Base-by-base conservation (phyloP, 2,797 vertebrate species). In the Enteromius paludinosus region DNA sequence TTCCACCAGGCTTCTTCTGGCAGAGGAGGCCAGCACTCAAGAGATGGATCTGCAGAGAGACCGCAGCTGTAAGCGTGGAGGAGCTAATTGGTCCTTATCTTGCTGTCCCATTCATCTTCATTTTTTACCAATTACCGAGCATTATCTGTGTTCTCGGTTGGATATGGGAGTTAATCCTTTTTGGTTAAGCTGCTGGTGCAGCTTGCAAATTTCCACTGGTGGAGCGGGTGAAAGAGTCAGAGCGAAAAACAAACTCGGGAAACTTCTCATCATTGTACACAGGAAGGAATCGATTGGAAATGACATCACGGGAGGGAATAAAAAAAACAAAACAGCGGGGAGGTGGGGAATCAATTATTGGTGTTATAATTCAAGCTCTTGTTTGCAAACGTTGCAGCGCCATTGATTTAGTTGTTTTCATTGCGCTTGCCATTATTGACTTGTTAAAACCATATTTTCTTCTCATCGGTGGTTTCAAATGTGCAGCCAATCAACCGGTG, bases 41-140 rank as follows among this genome's bases (percentile, higher is more conserved):
- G 97, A 99, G 97, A 98, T 96, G 93, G 95, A 96, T 95, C 96
- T 92, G 96, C 95, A 97, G 97, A 96, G 96, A 97, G 97, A 98
- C 97, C 97, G 96, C 98, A 99, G 98, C 98, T 99, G 98, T 99
- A 98, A 97, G 96, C 97, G 96, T 96, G 96, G 96, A 98, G 97
- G 96, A 99, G 97, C 97, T 99, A 99, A 99, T 99, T 99, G 98
- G 97, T 97, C 97, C 98, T 99, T 99, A 99, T 99, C 97, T 97
- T 96, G 96, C 97, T 97, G 97, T 97, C 97, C 97, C 98, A 99
- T 99, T 99, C 98, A 99, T 99, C 98, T 99, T 99, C 97, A 99
- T 99, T 99, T 99, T 98, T 99, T 98, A 99, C 98, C 98, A 99
- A 99, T 99, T 99, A 99, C 98, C 96, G 96, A 98, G 97, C 97